Evolutionary conservation across 1,140 invertebrate genomes (phyloP), one percentile per base, ranked within the genome.

Genomic region (Anastrepha obliqua): DNA sequence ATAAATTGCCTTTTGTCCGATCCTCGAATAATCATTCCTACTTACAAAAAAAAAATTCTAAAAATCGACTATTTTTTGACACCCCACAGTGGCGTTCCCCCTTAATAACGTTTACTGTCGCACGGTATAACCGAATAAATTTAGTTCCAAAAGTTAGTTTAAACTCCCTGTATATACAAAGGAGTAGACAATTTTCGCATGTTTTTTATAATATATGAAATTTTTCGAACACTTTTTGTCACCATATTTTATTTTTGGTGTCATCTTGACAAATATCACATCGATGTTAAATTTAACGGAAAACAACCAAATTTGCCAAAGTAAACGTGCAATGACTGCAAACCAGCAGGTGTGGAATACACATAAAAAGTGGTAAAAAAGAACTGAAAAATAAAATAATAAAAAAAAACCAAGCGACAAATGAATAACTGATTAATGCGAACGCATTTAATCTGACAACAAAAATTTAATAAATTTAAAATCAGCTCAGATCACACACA

Each of bases 381-480:
- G 2, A 29, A 44, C 8, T 13, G 17, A 2, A 11, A 58, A 29
- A 55, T 6, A 51, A 81, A 29, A 74, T 3, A 62, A 15, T 17
- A 62, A n/a, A 62, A 62, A 17, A 13, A 67, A 2, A 44, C 29
- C 9, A 67, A 74, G 13, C 67, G 67, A 39, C 2, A 74, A 74
- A 47, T 44, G 1, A 74, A 74, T 74, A 74, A 15, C 42, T 74
- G 67, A 74, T 74, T 74, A 44, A 74, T 74, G 67, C 13, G 39
- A 29, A n/a, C 67, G 15, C 44, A 74, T 47, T 74, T 74, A 74
- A 74, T 74, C 17, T 74, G 67, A 39, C 13, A 47, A n/a, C 67
- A 29, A 39, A 74, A 74, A 44, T 7, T 74, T 74, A 74, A 74
- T 74, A 74, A 74, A 74, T 74, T 74, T 74, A 15, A 74, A 74